phyloP scores from a whole-genome alignment of 2,113 vertebrate species.

The Scomber colias region DNA sequence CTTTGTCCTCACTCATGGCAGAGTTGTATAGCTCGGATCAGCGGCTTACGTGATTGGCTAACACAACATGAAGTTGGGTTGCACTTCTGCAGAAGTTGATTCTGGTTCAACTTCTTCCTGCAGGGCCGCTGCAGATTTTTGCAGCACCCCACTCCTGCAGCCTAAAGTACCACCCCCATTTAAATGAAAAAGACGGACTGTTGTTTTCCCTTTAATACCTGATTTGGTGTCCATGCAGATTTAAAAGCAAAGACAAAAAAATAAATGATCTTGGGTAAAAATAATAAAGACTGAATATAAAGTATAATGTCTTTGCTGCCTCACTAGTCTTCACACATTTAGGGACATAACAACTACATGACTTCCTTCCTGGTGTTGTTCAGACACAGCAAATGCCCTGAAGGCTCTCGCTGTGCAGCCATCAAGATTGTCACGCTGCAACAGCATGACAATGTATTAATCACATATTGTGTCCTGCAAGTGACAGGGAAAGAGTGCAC shows the following conservation, averaged over 20 bases:
- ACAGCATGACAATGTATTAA: slow-evolving; percentile 54
- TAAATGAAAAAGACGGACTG: too few relatives aligned
- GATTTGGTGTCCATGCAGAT: too few relatives aligned
- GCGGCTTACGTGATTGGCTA: too few relatives aligned
- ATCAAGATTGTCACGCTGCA: slow-evolving; percentile 35
- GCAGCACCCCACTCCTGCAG: too few relatives aligned
- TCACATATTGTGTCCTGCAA: slow-evolving; percentile 51
- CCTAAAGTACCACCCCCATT: too few relatives aligned
- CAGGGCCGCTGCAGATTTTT: too few relatives aligned
- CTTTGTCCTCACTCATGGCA: too few relatives aligned
- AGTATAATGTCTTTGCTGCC: background rate
- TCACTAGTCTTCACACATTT: slow-evolving; percentile 21
- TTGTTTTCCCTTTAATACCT: too few relatives aligned
- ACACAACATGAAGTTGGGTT: too few relatives aligned
- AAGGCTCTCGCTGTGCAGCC: slow-evolving; percentile 34
- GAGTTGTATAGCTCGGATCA: too few relatives aligned
- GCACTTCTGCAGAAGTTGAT: too few relatives aligned
- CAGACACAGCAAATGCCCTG: slow-evolving; percentile 26
- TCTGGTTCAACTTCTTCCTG: too few relatives aligned
- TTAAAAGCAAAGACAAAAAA: background rate
- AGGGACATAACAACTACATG: background rate
- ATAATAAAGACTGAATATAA: background rate
- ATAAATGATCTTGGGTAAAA: background rate
- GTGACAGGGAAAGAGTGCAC: slow-evolving; percentile 49
- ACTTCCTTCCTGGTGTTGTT: background rate